Conservation (phyloP, 2,797 vertebrate genomes). For the Etheostoma perlongum region DNA sequence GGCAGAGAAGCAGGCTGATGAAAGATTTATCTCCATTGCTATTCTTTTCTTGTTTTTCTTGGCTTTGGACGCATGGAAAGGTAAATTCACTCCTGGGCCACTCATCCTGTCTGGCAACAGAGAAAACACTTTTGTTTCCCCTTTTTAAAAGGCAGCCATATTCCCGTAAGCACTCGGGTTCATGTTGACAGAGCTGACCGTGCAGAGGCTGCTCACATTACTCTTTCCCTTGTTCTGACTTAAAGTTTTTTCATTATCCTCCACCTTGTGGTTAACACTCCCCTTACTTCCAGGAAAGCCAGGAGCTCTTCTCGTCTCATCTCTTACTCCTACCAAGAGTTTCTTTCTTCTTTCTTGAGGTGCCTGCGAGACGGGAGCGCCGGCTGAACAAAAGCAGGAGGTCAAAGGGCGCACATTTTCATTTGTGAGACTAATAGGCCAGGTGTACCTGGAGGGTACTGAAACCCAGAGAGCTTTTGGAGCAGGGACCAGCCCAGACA, state of each 20-base stretch:
- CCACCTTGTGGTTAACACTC: conserved; percentile 34
- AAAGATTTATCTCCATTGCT: conserved; percentile 58
- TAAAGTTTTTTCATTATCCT: conserved; percentile 53
- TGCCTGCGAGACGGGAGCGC: conserved; percentile 26
- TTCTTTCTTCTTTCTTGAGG: conserved; percentile 24
- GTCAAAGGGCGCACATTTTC: conserved; percentile 79
- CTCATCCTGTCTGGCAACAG: conserved; percentile 41
- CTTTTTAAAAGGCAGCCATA: conserved; percentile 47
- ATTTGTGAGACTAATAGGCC: conserved; percentile 78
- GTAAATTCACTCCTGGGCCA: conserved; percentile 31
- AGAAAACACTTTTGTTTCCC: conserved; percentile 57
- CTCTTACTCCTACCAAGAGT: conserved; percentile 25
- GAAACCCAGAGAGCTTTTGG: conserved; percentile 51
- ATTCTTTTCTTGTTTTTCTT: conserved; percentile 63
- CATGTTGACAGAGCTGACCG: conserved; percentile 45
- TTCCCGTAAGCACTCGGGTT: conserved; percentile 51
- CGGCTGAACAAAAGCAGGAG: conserved; percentile 74
- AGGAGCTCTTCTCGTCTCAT: conserved; percentile 13
- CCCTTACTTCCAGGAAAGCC: conserved; percentile 54
- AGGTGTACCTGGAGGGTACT: conserved; percentile 76
- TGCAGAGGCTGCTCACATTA: conserved; percentile 50
- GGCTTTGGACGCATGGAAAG: conserved; percentile 40
- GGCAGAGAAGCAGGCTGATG: conserved; percentile 33
- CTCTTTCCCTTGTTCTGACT: conserved; percentile 40
- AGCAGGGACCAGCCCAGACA: conserved; percentile 47